Evolutionary conservation across 2,888 invertebrate genomes (phyloP).

Genomic region (Agonum fuliginosum): DNA sequence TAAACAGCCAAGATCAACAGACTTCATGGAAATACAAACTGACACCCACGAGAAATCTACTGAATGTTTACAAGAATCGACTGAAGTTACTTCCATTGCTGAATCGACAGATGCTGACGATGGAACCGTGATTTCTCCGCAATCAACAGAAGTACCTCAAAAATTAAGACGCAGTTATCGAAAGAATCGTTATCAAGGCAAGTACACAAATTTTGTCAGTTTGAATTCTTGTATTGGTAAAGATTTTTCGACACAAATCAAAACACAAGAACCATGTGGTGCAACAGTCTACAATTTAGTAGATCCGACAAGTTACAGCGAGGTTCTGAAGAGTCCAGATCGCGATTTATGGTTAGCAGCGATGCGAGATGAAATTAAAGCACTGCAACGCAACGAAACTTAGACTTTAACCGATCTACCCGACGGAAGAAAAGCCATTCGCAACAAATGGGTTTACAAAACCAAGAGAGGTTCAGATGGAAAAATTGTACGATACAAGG

Average conservation of each 20-base stretch:
- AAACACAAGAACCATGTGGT: neutral
- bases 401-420: slow-evolving; percentile 59
- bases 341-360: neutral
- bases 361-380: neutral
- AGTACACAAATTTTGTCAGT: slow-evolving; percentile 6
- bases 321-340: slow-evolving; percentile 4
- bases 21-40: neutral
- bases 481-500: slow-evolving; percentile 60
- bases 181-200: slow-evolving; percentile 6
- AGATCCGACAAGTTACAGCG: neutral
- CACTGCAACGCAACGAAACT: slow-evolving; percentile 57
- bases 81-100: neutral
- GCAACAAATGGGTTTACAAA: slow-evolving; percentile 60
- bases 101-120: neutral
- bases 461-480: slow-evolving; percentile 51
- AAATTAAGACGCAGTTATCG: slow-evolving; percentile 4
- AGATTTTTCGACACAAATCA: neutral
- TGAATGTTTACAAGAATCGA: neutral
- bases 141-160: neutral
- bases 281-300: neutral
- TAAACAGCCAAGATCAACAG: neutral
- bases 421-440: slow-evolving; percentile 58
- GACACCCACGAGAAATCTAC: neutral
- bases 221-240: slow-evolving; percentile 7
- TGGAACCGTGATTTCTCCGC: neutral